These are phyloP conservation scores for Parnassius smintheus DNA, from an alignment of 2,888 invertebrate species.

Conservation along the genomic window DNA sequence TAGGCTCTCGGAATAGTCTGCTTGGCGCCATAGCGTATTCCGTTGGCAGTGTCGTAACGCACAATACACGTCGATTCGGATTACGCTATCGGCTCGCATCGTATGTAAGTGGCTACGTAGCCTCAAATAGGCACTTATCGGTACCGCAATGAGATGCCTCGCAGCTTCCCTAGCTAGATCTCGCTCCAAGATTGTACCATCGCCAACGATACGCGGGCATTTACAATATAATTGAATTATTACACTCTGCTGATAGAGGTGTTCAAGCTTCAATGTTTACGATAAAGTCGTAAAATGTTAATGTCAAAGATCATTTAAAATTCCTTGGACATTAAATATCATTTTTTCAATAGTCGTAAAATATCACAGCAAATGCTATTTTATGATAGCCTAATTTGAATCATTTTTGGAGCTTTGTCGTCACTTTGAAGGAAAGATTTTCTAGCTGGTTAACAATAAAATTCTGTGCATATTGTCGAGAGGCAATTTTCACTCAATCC, in stretches of 20 bases:
- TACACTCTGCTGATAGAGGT: slow-evolving; percentile 50
- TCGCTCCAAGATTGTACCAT: slow-evolving; percentile 65
- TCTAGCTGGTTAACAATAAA: slow-evolving; percentile 51
- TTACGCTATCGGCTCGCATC: slow-evolving; percentile 68
- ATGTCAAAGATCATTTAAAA: slow-evolving; percentile 33
- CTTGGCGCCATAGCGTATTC: slow-evolving; percentile 46
- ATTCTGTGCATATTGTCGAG: slow-evolving; percentile 75
- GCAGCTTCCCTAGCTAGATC: slow-evolving; percentile 65
- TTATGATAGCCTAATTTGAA: background rate
- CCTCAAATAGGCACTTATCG: slow-evolving; percentile 70
- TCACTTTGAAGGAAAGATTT: slow-evolving; percentile 7
- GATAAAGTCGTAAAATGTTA: slow-evolving; percentile 41
- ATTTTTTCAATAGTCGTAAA: background rate
- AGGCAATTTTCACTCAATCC: slow-evolving; percentile 79
- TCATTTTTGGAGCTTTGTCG: slow-evolving; percentile 4
- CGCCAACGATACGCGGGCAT: slow-evolving; percentile 60
- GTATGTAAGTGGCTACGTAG: slow-evolving; percentile 55
- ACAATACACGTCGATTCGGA: slow-evolving; percentile 72
- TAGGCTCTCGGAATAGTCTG: slow-evolving; percentile 56
- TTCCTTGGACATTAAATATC: slow-evolving; percentile 20
- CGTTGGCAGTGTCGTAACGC: slow-evolving; percentile 55
- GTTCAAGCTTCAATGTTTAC: slow-evolving; percentile 51
- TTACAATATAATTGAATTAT: slow-evolving; percentile 71
- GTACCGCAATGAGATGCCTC: slow-evolving; percentile 66
- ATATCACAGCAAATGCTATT: background rate